A percentile compares a stretch with the other conserved stretches of the same genome.
Conservation (phyloP, 2,888 invertebrate genomes). For the Scaeva pyrastri region DNA sequence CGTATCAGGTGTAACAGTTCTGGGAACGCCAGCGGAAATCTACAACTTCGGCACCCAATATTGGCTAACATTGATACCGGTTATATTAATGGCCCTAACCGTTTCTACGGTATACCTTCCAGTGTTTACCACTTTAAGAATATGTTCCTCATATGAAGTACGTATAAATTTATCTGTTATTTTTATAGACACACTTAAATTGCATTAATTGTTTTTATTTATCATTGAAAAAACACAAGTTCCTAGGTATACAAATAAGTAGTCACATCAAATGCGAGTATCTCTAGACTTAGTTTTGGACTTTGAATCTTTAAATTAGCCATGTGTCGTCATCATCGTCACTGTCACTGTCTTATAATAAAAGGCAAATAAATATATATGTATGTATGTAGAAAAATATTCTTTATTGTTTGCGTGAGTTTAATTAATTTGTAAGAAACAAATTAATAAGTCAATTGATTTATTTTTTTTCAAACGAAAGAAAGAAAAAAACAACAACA, state of each 20-base stretch:
- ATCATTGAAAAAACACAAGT: conserved; percentile 38
- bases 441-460: conserved; percentile 50
- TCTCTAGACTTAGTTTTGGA: conserved; percentile 47
- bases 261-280: background rate
- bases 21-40: conserved; percentile 94
- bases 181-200: conserved; percentile 13
- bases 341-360: conserved; percentile 11
- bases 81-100: conserved; percentile 87
- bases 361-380: conserved; percentile 26
- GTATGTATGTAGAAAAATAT: background rate
- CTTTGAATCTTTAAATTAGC: conserved; percentile 64
- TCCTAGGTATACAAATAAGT: background rate
- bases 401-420: conserved; percentile 22
- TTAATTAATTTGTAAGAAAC: conserved; percentile 44
- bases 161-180: conserved; percentile 76
- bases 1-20: conserved; percentile 93
- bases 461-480: background rate
- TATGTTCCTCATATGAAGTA: conserved; percentile 94
- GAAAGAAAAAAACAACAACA: background rate
- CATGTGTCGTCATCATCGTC: conserved; percentile 40
- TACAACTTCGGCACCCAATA: conserved; percentile 94
- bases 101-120: conserved; percentile 91
- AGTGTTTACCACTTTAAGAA: conserved; percentile 90
- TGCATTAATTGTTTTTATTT: conserved; percentile 46
- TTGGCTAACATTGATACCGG: conserved; percentile 90